A percentile compares a stretch with the other conserved stretches of the same genome.
phyloP scores from a whole-genome alignment of 2,113 vertebrate genomes.

The Ascaphus truei region DNA sequence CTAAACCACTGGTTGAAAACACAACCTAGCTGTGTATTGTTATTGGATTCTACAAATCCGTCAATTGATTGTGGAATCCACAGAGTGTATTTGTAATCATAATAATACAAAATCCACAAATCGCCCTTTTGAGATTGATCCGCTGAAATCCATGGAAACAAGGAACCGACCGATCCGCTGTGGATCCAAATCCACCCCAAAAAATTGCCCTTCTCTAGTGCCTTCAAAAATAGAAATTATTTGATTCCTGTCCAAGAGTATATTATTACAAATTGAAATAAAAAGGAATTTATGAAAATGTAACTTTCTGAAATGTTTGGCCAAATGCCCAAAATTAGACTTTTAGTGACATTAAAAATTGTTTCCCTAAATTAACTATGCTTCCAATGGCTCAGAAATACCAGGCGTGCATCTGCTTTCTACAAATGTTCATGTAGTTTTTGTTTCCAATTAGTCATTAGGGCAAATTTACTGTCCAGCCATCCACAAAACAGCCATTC shows the following conservation, averaged over 20 bases:
- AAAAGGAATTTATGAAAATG: not conserved
- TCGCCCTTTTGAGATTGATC: too few relatives aligned
- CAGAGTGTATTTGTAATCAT: too few relatives aligned
- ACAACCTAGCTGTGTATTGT: too few relatives aligned
- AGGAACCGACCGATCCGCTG: too few relatives aligned
- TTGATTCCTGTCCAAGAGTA: not conserved
- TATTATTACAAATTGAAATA: not conserved
- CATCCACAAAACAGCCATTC: constrained; percentile 2
- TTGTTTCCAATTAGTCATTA: not conserved
- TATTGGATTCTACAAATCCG: too few relatives aligned
- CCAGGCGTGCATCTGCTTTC: constrained; percentile 1
- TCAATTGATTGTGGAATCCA: too few relatives aligned
- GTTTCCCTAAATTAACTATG: not conserved
- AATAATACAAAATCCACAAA: too few relatives aligned
- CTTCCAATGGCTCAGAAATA: not conserved
- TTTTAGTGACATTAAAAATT: not conserved
- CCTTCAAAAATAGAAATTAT: constrained; percentile 23
- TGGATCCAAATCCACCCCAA: too few relatives aligned
- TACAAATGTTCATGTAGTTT: not conserved
- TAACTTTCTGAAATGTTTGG: not conserved
- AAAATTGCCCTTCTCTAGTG: too few relatives aligned
- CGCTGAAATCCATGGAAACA: too few relatives aligned
- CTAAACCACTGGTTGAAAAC: too few relatives aligned
- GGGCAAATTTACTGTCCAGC: not conserved
- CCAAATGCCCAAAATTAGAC: not conserved